Evolutionary conservation across 2,113 vertebrate genomes (phyloP).

Genomic region (Prolemur simus): DNA sequence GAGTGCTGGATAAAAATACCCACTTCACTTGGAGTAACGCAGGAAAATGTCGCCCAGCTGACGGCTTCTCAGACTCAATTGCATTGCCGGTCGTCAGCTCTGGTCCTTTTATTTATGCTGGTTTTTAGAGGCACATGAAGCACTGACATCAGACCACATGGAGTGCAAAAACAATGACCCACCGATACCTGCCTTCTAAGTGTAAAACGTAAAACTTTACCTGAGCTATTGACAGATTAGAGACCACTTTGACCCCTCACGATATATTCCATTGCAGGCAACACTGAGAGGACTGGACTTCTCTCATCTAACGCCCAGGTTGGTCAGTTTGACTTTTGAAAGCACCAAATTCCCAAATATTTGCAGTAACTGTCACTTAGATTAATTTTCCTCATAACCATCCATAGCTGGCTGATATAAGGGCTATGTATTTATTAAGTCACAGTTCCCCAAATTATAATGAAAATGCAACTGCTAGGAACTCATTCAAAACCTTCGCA

Average conservation of each 20-base stretch:
- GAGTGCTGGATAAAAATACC: constrained; percentile 76
- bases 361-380: neutral
- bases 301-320: neutral
- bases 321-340: neutral
- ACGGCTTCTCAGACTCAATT: constrained; percentile 53
- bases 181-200: neutral
- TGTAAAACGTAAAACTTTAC: neutral
- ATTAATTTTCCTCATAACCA: neutral
- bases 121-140: neutral
- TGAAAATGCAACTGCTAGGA: neutral
- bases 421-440: neutral
- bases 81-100: neutral
- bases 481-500: neutral
- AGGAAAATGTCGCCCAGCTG: constrained; percentile 60
- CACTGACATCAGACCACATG: neutral
- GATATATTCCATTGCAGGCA: neutral
- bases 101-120: neutral
- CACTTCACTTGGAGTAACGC: constrained; percentile 61
- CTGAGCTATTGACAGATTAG: neutral
- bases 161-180: neutral
- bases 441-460: neutral
- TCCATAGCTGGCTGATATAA: neutral
- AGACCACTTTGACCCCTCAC: neutral
- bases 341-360: neutral
- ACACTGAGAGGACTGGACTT: neutral